A percentile compares a stretch with the other conserved stretches of the same genome.
Evolutionary conservation across 2,113 vertebrate species (phyloP).

Genomic region (Alosa alosa): DNA sequence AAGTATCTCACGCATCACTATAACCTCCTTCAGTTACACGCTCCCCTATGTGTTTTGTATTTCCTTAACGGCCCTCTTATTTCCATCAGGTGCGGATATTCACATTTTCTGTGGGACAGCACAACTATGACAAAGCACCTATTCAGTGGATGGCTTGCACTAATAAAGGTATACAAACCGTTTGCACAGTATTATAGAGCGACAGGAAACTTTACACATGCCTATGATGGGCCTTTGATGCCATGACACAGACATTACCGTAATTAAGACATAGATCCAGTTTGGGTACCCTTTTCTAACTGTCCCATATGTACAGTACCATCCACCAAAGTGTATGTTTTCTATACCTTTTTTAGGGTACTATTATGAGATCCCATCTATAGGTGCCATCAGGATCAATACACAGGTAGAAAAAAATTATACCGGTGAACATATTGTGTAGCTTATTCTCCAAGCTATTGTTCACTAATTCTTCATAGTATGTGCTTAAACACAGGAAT

Average conservation of each 20-base stretch:
- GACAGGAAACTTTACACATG: neutral
- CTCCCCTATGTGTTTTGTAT: no score
- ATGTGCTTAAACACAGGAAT: slow-evolving; percentile 76
- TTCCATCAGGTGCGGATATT: slow-evolving; percentile 87
- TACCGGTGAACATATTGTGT: neutral
- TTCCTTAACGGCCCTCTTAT: neutral
- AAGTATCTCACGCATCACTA: neutral
- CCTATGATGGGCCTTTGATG: neutral
- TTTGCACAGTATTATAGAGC: no score
- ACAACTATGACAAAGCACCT: slow-evolving; percentile 97
- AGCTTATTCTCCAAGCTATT: neutral
- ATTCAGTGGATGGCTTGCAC: slow-evolving; percentile 96
- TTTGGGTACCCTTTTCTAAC: neutral
- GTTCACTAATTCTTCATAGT: neutral
- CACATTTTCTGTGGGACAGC: slow-evolving; percentile 96
- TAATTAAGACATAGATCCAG: no score
- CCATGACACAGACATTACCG: neutral
- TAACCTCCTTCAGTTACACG: neutral
- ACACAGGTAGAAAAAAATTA: slow-evolving; percentile 80
- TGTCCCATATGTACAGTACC: neutral
- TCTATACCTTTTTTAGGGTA: slow-evolving; percentile 76
- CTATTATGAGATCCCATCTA: slow-evolving; percentile 97
- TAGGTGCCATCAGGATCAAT: slow-evolving; percentile 95
- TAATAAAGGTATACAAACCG: slow-evolving; percentile 83
- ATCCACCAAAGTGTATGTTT: neutral